Conservation (phyloP, 2,113 vertebrate genomes). For the Puma concolor region DNA sequence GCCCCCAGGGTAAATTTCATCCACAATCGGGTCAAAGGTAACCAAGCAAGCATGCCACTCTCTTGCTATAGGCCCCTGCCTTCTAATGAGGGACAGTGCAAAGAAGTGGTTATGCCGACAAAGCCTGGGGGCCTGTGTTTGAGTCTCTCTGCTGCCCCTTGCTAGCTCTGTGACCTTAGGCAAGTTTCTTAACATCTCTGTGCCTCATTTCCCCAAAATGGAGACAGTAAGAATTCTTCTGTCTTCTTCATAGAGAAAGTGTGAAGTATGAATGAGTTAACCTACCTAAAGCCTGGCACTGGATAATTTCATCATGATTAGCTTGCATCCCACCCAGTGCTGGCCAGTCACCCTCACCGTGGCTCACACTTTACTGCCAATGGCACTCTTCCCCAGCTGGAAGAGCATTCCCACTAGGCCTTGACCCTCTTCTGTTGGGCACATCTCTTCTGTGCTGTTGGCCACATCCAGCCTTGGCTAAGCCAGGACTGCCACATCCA, state of each 20-base stretch:
- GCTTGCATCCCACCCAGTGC: too few species aligned
- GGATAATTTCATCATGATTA: not conserved
- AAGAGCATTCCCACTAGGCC: not conserved
- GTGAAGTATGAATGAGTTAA: not conserved
- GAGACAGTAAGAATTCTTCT: not conserved
- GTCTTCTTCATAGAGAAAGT: not conserved
- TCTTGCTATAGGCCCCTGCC: not conserved
- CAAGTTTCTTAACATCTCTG: conserved; percentile 46
- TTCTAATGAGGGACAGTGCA: not conserved
- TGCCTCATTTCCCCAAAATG: not conserved
- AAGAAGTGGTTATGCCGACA: not conserved
- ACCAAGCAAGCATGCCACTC: not conserved
- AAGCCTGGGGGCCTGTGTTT: not conserved
- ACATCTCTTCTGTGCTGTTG: not conserved
- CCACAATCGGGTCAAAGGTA: not conserved
- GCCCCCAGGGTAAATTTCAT: not conserved
- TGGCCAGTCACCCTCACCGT: not conserved
- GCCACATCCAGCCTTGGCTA: not conserved
- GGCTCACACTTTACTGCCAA: not conserved
- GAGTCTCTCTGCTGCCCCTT: not conserved
- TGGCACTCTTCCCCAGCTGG: not conserved
- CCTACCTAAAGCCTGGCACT: not conserved
- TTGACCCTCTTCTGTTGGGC: not conserved
- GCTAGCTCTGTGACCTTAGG: not conserved
- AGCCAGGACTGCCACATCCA: not conserved